Conservation (phyloP, 2,113 vertebrate species). For the Cololabis saira region DNA sequence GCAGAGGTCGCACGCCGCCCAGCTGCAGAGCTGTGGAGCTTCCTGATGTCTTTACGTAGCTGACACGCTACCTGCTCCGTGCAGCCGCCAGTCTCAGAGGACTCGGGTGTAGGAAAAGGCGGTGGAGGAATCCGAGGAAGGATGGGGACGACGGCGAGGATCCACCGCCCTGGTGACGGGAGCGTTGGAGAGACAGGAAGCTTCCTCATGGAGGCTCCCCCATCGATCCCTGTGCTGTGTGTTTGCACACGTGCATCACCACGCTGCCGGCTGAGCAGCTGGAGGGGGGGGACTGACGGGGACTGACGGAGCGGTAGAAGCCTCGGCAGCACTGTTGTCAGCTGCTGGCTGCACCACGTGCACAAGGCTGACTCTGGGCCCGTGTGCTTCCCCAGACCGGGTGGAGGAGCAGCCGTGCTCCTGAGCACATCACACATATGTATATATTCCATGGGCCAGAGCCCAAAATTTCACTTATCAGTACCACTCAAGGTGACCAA, state of each 20-base stretch:
- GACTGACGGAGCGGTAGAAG: too few species aligned
- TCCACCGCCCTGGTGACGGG: conserved; percentile 24
- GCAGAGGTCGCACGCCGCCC: conserved; percentile 46
- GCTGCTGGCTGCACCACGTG: conserved; percentile 26
- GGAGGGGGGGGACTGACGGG: conserved; percentile 38
- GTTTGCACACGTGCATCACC: conserved; percentile 22
- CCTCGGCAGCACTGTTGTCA: conserved; percentile 21
- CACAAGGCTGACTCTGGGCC: too few species aligned
- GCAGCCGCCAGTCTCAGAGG: conserved; percentile 32
- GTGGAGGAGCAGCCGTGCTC: too few species aligned
- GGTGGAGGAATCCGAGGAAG: conserved; percentile 1
- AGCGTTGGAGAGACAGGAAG: conserved; percentile 29
- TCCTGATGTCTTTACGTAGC: conserved; percentile 46
- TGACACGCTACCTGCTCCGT: conserved; percentile 22
- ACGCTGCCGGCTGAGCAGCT: conserved; percentile 42
- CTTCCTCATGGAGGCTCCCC: conserved; percentile 31
- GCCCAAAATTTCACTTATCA: too few species aligned
- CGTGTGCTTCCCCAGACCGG: too few species aligned
- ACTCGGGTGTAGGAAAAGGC: conserved; percentile 18
- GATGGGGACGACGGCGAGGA: conserved; percentile 21
- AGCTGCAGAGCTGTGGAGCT: conserved; percentile 22
- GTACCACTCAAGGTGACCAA: too few species aligned
- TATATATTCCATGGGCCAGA: too few species aligned
- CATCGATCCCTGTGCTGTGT: conserved; percentile 34
- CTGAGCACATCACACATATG: too few species aligned